Base-by-base conservation (phyloP, 2,113 vertebrate species). In the Thamnaconus septentrionalis region DNA sequence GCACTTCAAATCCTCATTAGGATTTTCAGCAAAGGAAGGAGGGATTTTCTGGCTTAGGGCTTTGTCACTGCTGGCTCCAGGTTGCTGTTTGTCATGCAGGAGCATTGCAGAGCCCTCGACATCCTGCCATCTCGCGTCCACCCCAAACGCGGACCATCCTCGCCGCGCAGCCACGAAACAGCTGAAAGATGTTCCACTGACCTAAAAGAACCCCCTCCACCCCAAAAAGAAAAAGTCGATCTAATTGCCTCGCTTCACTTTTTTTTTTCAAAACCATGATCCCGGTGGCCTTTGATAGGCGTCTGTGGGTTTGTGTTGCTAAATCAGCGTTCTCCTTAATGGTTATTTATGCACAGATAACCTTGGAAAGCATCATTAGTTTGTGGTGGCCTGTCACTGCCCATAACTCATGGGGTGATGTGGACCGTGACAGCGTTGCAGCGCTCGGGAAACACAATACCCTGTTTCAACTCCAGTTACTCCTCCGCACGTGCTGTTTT, bases 41-140 rank as follows among this genome's bases (percentile, higher is more conserved):
- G 81, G 89, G 88, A 90, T 88, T 90, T 90, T 80, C 75, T 86
- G 83, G 84, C 88, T 92, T 93, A 93, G 84, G 90, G 80, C 80
- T 89, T 85, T 93, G 87, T 91, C 91, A 90, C 88, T 87, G 85
- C 87, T 86, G 88, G 88, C 90, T 89, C 81, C 81, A 88, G 82
- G 87, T 90, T 85, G 80, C 80, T 92, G 85, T 91, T 92, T 92
- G 90, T 91, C 89, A 92, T 92, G 90, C 88, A 88, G 77, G 83
- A 90, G 75, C 75, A 74, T 76, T 42, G 76, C 8, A n/a, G 64
- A 76, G 72, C 78, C 56, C 78, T 84, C 81, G 82, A 85, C 86
- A 85, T 91, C 76, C 69, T 50, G 89, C 82, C 90, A 90, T 71
- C 60, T 72, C 54, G 61, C 55, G 59, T 48, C 66, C 66, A 71